A percentile compares a stretch with the other conserved stretches of the same genome.
Evolutionary conservation across 2,113 vertebrate species (phyloP).

Genomic region (Cyrtonyx montezumae): DNA sequence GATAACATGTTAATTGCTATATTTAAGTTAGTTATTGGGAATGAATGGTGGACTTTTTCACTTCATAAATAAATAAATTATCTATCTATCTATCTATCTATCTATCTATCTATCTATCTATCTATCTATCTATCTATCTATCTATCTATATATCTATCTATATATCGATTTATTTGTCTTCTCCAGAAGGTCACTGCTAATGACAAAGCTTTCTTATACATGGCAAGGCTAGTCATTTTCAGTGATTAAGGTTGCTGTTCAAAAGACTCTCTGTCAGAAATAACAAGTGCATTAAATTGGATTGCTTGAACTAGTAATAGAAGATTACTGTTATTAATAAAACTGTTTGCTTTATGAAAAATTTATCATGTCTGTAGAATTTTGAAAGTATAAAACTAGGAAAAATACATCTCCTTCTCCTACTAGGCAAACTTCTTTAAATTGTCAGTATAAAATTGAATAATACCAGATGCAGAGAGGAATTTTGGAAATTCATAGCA

Average conservation of each 20-base stretch:
- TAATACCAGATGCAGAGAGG: not conserved
- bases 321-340: conserved; percentile 57
- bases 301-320: conserved; percentile 50
- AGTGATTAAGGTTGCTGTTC: not conserved
- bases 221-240: conserved; percentile 17
- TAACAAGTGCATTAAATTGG: conserved; percentile 48
- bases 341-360: conserved; percentile 25
- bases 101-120: too few relatives aligned
- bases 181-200: not conserved
- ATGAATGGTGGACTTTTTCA: not conserved
- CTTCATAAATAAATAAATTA: too few relatives aligned
- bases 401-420: not conserved
- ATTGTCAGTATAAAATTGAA: not conserved
- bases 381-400: not conserved
- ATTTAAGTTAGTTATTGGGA: conserved; percentile 58
- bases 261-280: conserved; percentile 49
- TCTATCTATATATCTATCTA: too few relatives aligned
- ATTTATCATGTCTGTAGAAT: not conserved
- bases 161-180: not conserved
- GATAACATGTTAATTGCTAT: conserved; percentile 68
- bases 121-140: too few relatives aligned
- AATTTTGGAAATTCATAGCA: not conserved
- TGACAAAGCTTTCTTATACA: conserved; percentile 4
- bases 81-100: too few relatives aligned
- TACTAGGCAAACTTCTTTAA: not conserved